These are phyloP conservation scores for Coleophora deauratella DNA, from an alignment of 2,888 invertebrate genomes.

Conservation along the genomic window DNA sequence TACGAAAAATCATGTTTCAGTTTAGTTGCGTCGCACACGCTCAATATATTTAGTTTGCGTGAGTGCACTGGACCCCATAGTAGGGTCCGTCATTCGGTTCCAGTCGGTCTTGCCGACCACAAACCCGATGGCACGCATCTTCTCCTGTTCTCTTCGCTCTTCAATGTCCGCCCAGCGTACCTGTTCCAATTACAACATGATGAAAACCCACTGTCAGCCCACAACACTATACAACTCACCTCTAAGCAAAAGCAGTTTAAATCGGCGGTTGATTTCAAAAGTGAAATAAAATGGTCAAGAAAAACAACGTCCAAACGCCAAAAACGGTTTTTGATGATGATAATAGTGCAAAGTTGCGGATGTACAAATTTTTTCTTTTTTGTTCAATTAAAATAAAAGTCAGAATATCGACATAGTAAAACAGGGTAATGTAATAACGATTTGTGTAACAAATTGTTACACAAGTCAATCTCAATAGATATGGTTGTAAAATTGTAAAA, in stretches of 20 bases:
- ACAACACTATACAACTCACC: conserved; percentile 4
- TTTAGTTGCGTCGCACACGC: conserved; percentile 52
- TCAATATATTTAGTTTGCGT: conserved; percentile 96
- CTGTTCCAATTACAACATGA: conserved; percentile 75
- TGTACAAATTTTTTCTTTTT: no score
- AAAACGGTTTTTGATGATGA: no score
- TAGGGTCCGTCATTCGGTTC: conserved; percentile 95
- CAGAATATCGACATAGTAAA: no score
- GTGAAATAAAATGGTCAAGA: no score
- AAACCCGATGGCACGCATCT: conserved; percentile 96
- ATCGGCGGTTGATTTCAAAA: no score
- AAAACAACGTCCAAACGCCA: no score
- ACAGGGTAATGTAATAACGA: no score
- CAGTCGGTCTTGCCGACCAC: conserved; percentile 98
- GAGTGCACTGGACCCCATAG: conserved; percentile 89
- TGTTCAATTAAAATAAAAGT: no score
- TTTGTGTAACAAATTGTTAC: no score
- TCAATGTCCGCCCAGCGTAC: conserved; percentile 99
- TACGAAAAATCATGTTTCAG: not conserved
- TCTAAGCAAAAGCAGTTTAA: conserved; percentile 1
- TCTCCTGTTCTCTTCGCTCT: conserved; percentile 91
- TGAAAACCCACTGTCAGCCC: conserved; percentile 29
- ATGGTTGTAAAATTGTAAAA: no score
- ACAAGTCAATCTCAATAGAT: no score
- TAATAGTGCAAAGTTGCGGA: no score